Conservation (phyloP, 1,140 invertebrate species). For the Hyles euphorbiae region DNA sequence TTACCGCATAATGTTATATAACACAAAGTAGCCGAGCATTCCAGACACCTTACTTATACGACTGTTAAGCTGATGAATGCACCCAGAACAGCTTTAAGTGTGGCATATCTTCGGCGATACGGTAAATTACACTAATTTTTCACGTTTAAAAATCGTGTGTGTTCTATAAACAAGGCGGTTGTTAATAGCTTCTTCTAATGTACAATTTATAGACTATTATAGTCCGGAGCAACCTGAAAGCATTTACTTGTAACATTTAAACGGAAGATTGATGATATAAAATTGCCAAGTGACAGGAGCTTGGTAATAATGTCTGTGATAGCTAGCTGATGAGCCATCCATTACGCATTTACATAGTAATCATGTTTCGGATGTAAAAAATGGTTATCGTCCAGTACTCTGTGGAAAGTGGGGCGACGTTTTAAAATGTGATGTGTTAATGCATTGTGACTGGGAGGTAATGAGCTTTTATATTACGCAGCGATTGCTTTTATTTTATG, state of each 20-base stretch:
- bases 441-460: conserved; percentile 6
- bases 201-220: conserved; percentile 41
- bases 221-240: conserved; percentile 34
- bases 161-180: too few relatives aligned
- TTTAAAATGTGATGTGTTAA: not conserved
- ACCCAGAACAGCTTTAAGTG: too few relatives aligned
- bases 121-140: too few relatives aligned
- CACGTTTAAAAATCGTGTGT: too few relatives aligned
- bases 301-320: conserved; percentile 43
- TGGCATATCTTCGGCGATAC: too few relatives aligned
- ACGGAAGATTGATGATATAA: conserved; percentile 58
- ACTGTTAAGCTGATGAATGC: not conserved
- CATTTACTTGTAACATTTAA: conserved; percentile 62
- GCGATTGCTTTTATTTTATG: too few relatives aligned
- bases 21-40: not conserved
- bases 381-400: not conserved
- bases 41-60: not conserved
- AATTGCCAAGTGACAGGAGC: conserved; percentile 41
- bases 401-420: not conserved
- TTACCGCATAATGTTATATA: too few relatives aligned
- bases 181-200: conserved; percentile 23
- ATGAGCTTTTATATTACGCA: not conserved
- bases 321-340: conserved; percentile 46
- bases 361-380: conserved; percentile 29
- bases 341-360: conserved; percentile 60